A percentile compares a stretch with the other conserved stretches of the same genome.
Conservation (phyloP, 2,888 invertebrate genomes). For the Papilio elwesi region DNA sequence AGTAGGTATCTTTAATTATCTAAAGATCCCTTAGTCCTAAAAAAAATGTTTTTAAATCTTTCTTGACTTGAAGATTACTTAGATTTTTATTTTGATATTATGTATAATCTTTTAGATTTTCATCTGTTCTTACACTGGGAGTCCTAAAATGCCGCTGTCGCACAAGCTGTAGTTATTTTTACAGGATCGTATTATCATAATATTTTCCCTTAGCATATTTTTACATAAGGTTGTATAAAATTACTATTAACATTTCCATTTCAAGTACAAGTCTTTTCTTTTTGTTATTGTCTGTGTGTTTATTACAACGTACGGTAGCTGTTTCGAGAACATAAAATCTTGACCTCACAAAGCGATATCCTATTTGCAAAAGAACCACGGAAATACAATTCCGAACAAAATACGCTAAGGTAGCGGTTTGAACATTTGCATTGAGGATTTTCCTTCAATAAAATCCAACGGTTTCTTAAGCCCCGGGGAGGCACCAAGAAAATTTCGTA, state of each 20-base stretch:
- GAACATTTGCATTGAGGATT: constrained; percentile 51
- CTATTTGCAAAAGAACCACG: constrained; percentile 43
- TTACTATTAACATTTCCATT: constrained; percentile 12
- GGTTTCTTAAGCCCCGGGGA: constrained; percentile 44
- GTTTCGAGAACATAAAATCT: constrained; percentile 39
- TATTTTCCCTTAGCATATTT: constrained; percentile 20
- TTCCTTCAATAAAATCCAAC: constrained; percentile 50
- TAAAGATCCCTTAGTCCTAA: no score
- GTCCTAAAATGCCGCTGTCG: background rate
- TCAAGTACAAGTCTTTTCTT: constrained; percentile 1
- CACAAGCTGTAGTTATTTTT: constrained; percentile 6
- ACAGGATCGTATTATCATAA: constrained; percentile 10
- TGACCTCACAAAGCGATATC: constrained; percentile 43
- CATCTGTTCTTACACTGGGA: background rate
- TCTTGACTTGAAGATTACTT: no score
- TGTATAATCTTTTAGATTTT: background rate
- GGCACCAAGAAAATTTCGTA: constrained; percentile 46
- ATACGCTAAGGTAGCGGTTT: constrained; percentile 51
- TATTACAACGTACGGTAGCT: constrained; percentile 13
- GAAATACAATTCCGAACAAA: constrained; percentile 51
- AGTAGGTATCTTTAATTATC: no score
- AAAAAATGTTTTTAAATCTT: no score
- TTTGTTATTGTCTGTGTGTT: constrained; percentile 13
- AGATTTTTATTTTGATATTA: background rate
- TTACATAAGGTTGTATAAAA: constrained; percentile 18